Conservation (phyloP, 2,113 vertebrate species). For the Alouatta palliata region DNA sequence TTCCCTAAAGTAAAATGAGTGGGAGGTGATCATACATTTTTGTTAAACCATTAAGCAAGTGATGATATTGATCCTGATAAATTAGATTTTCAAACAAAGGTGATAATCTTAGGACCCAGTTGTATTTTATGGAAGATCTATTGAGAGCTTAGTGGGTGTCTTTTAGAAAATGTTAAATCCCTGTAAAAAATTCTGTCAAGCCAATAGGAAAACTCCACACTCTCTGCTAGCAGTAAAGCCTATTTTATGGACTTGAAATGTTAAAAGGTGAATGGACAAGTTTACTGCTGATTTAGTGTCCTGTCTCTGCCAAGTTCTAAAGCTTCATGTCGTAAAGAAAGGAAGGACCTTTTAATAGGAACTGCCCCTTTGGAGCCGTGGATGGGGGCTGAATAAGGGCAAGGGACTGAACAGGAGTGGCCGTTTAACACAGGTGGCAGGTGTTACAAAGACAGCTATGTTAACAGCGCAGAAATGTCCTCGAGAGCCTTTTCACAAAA, state of each 20-base stretch:
- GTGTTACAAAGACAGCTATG: background rate
- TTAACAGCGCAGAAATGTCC: background rate
- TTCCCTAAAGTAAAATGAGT: background rate
- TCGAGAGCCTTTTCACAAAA: background rate
- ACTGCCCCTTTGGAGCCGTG: background rate
- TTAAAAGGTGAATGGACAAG: background rate
- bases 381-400: background rate
- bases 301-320: background rate
- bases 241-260: background rate
- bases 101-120: background rate
- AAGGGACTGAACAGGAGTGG: background rate
- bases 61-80: background rate
- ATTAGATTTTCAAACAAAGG: background rate
- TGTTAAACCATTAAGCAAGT: background rate
- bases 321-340: background rate
- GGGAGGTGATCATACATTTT: background rate
- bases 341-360: background rate
- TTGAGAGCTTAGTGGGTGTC: background rate
- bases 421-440: background rate
- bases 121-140: background rate
- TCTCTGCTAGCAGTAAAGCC: background rate
- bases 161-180: conserved; percentile 52
- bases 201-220: background rate
- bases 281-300: background rate
- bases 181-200: conserved; percentile 22